Evolutionary conservation across 2,888 invertebrate species (phyloP).

Genomic region (Megalurothrips usitatus): DNA sequence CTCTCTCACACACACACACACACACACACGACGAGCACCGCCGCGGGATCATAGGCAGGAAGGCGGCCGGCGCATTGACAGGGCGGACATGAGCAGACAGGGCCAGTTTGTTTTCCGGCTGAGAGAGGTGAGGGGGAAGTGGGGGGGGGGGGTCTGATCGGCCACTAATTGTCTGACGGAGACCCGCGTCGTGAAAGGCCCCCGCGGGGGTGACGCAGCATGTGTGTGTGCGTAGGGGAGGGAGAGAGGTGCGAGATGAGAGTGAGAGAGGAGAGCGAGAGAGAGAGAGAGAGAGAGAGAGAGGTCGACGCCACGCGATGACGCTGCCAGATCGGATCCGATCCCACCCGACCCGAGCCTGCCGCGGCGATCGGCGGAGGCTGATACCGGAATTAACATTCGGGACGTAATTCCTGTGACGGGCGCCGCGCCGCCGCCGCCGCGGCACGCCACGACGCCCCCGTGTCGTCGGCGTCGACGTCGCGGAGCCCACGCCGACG

Average conservation of each 20-base stretch:
- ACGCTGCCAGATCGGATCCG: background rate
- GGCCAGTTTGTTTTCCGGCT: conserved; percentile 15
- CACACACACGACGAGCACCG: too few relatives aligned
- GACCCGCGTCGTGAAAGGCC: background rate
- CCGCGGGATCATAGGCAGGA: too few relatives aligned
- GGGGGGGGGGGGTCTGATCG: background rate
- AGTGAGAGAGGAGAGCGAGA: too few relatives aligned
- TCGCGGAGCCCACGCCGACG: background rate
- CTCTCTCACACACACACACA: too few relatives aligned
- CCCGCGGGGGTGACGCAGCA: background rate
- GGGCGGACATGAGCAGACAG: too few relatives aligned
- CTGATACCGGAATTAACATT: conserved; percentile 18
- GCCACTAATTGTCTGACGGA: conserved; percentile 6
- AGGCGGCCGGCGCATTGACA: too few relatives aligned
- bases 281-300: too few relatives aligned
- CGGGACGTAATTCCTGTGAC: background rate
- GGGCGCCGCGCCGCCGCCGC: background rate
- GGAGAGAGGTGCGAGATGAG: too few relatives aligned
- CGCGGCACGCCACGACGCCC: background rate
- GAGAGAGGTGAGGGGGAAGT: background rate
- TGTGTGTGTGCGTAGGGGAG: too few relatives aligned
- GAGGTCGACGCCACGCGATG: background rate
- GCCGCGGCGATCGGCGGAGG: background rate
- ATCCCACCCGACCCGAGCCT: background rate
- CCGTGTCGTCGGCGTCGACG: background rate